Base-by-base conservation (phyloP, 2,888 invertebrate species). In the Patella ulyssiponensis region DNA sequence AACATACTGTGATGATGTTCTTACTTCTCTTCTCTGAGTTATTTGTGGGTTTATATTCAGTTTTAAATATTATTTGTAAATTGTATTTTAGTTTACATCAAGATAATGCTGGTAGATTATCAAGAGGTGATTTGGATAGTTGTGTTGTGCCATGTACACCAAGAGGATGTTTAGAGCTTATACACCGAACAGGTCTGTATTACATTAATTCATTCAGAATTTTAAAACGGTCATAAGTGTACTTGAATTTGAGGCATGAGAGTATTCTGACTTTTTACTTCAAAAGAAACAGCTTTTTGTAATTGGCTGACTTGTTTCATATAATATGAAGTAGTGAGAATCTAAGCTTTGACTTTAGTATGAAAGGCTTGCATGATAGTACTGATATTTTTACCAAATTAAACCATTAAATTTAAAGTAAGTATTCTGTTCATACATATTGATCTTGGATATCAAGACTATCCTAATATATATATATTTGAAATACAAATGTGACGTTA, bases 91-190 rank as follows among this genome's bases (percentile, higher is more conserved):
- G 97, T 0, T 93, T 98, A 77, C 96, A 97, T 90, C 96, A 97
- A 1, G 94, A 96, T 72, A 99, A 99, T 92, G 98, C 98, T 89
- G 99, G 99, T 1, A 95, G 95, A 81, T 94, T 97, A 5, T 95
- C 98, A 0, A 95, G 97, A 78, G 98, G 98, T 1, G 97, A 98
- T 90, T 93, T 98, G 86, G 90, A 92, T 15, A 86, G 86, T 51
- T 96, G 97, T 69, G 98, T 98, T 91, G 91, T 98, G 74, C 98
- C 99, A 0, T 99, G 99, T 92, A 99, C 99, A 0, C 98, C 99
- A 0, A 95, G 96, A 82, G 99, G 99, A 3, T 97, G 97, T 89
- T 94, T 99, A 81, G 97, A 99, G 90, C 94, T 98, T 11, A 97
- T 97, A 85, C 96, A 95, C 91, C 94, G 93, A 93, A 93, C 93